Percentiles rank a stretch among this genome's conserved stretches.
Conservation (phyloP, 2,113 vertebrate species). For the Tachysurus vachellii region DNA sequence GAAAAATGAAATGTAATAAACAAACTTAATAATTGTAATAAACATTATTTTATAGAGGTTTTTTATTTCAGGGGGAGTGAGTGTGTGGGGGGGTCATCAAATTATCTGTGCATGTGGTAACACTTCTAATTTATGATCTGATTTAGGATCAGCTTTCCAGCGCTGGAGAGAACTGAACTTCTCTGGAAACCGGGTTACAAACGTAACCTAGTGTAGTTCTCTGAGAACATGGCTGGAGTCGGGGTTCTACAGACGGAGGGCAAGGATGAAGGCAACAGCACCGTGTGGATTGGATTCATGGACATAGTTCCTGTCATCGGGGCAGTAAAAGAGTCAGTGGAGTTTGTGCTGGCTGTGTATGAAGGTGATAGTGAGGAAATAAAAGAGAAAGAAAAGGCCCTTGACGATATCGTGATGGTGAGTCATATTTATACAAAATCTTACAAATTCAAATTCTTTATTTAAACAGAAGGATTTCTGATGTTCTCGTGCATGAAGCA, state of each 20-base stretch:
- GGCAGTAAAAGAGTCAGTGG: conserved; percentile 14
- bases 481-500: background rate
- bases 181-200: no score
- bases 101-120: no score
- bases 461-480: background rate
- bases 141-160: no score
- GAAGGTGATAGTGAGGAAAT: background rate
- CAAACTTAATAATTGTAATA: no score
- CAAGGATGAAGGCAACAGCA: background rate
- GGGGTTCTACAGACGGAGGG: no score
- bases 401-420: background rate
- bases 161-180: no score
- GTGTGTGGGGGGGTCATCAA: no score
- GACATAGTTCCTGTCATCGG: conserved; percentile 11
- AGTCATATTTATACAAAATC: background rate
- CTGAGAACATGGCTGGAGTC: background rate
- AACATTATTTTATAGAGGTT: no score
- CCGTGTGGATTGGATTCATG: conserved; percentile 32
- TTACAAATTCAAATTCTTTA: background rate
- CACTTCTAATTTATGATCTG: no score
- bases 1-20: no score
- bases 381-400: background rate
- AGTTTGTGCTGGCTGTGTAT: conserved; percentile 2
- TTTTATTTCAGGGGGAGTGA: no score
- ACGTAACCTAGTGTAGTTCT: no score